These are phyloP conservation scores for Malachius bipustulatus DNA, from an alignment of 2,888 invertebrate genomes.

Conservation along the genomic window DNA sequence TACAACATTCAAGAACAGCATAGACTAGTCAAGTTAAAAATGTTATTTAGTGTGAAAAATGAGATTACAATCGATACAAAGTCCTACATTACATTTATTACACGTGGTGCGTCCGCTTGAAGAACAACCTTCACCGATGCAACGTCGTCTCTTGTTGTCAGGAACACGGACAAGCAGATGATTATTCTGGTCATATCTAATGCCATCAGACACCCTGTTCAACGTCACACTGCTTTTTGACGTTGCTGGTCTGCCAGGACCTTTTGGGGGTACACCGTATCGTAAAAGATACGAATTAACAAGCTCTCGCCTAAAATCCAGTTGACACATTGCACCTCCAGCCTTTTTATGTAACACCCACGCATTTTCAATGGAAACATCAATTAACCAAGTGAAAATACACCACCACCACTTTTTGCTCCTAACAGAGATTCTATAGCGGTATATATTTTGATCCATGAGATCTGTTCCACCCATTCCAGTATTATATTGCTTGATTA, in stretches of 20 bases:
- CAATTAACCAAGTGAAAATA: no score
- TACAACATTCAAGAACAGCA: no score
- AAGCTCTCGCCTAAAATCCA: constrained; percentile 15
- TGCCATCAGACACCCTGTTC: constrained; percentile 11
- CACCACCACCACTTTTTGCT: no score
- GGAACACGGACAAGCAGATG: constrained; percentile 10
- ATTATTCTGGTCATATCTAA: constrained; percentile 14
- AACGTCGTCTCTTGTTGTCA: constrained; percentile 14
- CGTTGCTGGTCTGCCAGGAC: constrained; percentile 9
- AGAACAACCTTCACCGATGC: constrained; percentile 16
- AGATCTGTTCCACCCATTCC: constrained; percentile 3
- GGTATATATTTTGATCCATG: constrained; percentile 5
- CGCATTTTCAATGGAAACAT: no score
- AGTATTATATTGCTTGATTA: constrained; percentile 6
- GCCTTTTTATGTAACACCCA: no score
- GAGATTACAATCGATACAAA: no score
- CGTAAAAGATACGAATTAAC: constrained; percentile 12
- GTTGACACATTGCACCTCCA: no score
- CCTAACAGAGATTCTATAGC: constrained; percentile 5
- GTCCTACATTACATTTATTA: no score
- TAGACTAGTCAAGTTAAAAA: no score
- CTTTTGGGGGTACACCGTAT: constrained; percentile 10
- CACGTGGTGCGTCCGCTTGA: no score
- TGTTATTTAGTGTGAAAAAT: no score
- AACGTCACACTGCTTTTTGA: constrained; percentile 6